Evolutionary conservation across 1,140 invertebrate genomes (phyloP).

Genomic region (Brachionus rotundiformis): DNA sequence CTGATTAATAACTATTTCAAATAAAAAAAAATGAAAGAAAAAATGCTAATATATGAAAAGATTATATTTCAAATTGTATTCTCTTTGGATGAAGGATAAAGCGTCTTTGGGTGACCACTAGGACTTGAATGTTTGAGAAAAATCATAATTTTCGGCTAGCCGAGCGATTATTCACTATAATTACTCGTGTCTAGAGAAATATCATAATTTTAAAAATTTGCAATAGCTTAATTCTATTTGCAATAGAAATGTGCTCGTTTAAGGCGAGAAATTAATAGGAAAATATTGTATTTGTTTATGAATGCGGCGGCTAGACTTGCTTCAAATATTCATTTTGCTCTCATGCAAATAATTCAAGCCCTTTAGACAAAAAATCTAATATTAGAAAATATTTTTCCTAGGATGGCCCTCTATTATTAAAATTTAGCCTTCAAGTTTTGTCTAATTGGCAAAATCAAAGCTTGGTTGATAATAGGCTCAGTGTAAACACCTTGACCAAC

Average conservation of each 20-base stretch:
- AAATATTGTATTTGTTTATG: slow-evolving; percentile 2
- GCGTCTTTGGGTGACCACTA: neutral
- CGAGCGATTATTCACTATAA: slow-evolving; percentile 20
- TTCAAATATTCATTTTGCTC: neutral
- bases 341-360: neutral
- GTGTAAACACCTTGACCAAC: too few relatives aligned
- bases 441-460: neutral
- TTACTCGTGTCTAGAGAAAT: slow-evolving; percentile 32
- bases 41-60: slow-evolving; percentile 31
- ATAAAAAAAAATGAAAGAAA: slow-evolving; percentile 9
- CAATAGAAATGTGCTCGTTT: neutral
- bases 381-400: neutral
- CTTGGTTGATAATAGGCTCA: neutral
- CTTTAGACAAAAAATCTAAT: neutral
- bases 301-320: neutral
- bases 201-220: neutral
- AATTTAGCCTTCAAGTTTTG: neutral
- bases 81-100: slow-evolving; percentile 31
- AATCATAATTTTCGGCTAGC: slow-evolving; percentile 37
- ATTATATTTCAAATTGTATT: slow-evolving; percentile 9
- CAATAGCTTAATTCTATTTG: neutral
- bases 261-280: neutral
- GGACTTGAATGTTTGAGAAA: neutral
- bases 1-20: slow-evolving; percentile 32
- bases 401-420: neutral